Conservation (phyloP, 64 coral and sea anemone genomes). For the Trachythela sp. region DNA sequence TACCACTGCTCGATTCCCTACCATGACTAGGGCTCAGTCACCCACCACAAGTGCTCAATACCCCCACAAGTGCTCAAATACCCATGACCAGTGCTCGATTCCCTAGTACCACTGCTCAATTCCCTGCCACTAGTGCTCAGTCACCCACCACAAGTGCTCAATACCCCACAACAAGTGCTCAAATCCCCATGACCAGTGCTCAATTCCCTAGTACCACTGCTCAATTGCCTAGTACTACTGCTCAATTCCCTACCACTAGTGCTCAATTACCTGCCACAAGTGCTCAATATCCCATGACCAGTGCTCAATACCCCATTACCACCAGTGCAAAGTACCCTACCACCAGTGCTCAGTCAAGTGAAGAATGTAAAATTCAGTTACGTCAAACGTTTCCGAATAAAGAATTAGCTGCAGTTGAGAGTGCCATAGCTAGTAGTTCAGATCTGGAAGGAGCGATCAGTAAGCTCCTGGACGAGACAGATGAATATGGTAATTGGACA, state of each 20-base stretch:
- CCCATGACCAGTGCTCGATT: no score
- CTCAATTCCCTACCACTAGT: not conserved
- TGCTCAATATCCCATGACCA: not conserved
- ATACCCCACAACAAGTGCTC: not conserved
- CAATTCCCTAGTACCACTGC: not conserved
- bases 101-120: no score
- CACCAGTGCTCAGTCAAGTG: not conserved
- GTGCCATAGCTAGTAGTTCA: not conserved
- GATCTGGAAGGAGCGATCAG: not conserved
- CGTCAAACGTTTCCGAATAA: not conserved
- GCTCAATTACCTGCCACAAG: not conserved
- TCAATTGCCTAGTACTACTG: not conserved
- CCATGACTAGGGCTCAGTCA: not conserved
- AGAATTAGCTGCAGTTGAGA: not conserved
- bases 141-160: not conserved
- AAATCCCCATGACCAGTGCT: not conserved
- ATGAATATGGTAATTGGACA: no score
- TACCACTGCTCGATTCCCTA: not conserved
- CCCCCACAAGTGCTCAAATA: no score
- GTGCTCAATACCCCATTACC: not conserved
- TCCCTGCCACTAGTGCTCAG: not conserved
- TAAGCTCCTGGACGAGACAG: not conserved
- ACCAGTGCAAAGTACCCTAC: not conserved
- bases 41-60: not conserved
- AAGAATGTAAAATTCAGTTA: not conserved